Evolutionary conservation across 2,113 vertebrate species (phyloP).

Genomic region (Anarrhichthys ocellatus): DNA sequence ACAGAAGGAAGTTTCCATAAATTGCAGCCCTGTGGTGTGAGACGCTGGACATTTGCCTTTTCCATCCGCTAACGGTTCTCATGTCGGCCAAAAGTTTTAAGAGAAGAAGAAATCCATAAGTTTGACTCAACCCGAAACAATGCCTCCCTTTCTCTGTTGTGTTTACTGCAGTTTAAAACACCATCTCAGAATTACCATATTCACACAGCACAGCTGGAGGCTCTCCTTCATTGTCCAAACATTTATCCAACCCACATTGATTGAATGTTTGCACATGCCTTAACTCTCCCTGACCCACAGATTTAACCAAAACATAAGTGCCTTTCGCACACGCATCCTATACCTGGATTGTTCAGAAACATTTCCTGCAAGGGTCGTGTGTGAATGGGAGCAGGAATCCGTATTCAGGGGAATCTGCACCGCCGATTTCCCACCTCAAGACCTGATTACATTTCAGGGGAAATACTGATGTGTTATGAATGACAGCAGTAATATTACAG

Average conservation of each 20-base stretch:
- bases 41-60: constrained; percentile 12
- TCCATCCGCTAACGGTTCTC: background rate
- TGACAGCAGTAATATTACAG: background rate
- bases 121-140: background rate
- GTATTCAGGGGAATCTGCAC: too few relatives aligned
- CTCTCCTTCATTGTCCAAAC: background rate
- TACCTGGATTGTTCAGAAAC: background rate
- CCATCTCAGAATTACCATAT: background rate
- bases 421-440: background rate
- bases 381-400: background rate
- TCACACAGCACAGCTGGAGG: background rate
- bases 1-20: constrained; percentile 9
- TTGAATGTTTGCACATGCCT: constrained; percentile 5
- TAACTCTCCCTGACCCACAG: background rate
- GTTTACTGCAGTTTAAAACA: background rate
- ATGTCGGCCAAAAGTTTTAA: background rate
- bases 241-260: constrained; percentile 11
- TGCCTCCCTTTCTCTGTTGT: background rate
- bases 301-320: background rate
- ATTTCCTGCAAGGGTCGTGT: background rate
- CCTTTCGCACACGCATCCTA: background rate
- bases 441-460: background rate
- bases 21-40: background rate
- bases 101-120: background rate
- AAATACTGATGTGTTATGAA: background rate